These are phyloP conservation scores for Gadus chalcogrammus DNA, from an alignment of 2,113 vertebrate species.

Conservation along the genomic window DNA sequence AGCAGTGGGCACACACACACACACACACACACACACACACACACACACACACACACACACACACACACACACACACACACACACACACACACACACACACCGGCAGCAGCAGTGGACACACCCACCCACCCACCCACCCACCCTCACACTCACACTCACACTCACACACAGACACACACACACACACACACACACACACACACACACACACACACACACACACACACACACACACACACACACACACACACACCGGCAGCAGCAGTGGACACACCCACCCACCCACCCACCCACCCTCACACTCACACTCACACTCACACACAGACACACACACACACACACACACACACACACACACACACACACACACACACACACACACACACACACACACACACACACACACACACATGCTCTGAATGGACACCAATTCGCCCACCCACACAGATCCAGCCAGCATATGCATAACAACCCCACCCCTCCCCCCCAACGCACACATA, in stretches of 20 bases:
- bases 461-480: not conserved
- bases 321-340: no score
- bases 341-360: constrained; percentile 2
- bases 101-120: not conserved
- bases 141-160: not conserved
- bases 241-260: constrained; percentile 6
- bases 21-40: constrained; percentile 11
- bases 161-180: no score
- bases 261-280: not conserved
- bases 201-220: constrained; percentile 1
- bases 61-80: constrained; percentile 3
- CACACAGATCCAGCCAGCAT: not conserved
- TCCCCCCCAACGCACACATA: not conserved
- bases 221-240: constrained; percentile 4
- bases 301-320: not conserved
- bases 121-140: not conserved
- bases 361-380: no score
- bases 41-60: constrained; percentile 8
- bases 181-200: not conserved
- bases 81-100: constrained; percentile 13
- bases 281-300: no score
- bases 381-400: no score
- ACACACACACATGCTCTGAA: not conserved
- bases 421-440: constrained; percentile 1
- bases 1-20: not conserved